Evolutionary conservation across 2,113 vertebrate genomes (phyloP).

Genomic region (Microtus montanus): DNA sequence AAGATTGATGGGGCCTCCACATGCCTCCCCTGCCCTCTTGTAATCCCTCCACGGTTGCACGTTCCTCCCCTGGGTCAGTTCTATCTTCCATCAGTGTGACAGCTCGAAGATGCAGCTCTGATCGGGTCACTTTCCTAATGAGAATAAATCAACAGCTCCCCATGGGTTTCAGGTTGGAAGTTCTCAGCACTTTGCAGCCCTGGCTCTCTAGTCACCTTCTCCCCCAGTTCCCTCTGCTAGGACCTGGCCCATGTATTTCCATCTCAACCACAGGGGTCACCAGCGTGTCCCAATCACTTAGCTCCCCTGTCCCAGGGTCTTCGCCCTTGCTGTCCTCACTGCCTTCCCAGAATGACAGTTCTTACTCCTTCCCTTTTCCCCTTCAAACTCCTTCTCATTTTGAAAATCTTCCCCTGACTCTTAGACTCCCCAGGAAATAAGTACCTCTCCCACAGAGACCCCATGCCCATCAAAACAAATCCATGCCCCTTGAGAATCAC

Average conservation of each 20-base stretch:
- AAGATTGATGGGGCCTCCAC: not conserved
- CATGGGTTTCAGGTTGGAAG: conserved; percentile 30
- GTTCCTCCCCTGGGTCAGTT: not conserved
- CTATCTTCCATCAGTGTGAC: not conserved
- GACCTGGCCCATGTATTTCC: not conserved
- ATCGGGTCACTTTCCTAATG: conserved; percentile 53
- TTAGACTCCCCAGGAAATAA: not conserved
- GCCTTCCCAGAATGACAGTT: not conserved
- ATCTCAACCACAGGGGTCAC: not conserved
- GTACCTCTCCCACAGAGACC: too few relatives aligned
- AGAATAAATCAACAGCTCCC: conserved; percentile 57
- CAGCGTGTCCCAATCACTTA: not conserved
- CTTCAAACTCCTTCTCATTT: not conserved
- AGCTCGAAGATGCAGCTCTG: conserved; percentile 53
- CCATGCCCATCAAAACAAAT: too few relatives aligned
- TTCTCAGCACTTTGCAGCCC: not conserved
- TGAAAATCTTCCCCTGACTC: not conserved
- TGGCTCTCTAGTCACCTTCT: not conserved
- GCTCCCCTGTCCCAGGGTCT: not conserved
- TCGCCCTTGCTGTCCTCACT: not conserved
- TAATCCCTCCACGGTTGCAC: not conserved
- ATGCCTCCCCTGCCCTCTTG: not conserved
- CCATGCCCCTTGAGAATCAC: too few relatives aligned
- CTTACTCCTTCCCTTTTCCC: not conserved
- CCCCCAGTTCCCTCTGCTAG: too few relatives aligned